Percentiles rank a stretch among this genome's conserved stretches.
Conservation (phyloP, 2,888 invertebrate genomes). For the Drosophila tripunctata region DNA sequence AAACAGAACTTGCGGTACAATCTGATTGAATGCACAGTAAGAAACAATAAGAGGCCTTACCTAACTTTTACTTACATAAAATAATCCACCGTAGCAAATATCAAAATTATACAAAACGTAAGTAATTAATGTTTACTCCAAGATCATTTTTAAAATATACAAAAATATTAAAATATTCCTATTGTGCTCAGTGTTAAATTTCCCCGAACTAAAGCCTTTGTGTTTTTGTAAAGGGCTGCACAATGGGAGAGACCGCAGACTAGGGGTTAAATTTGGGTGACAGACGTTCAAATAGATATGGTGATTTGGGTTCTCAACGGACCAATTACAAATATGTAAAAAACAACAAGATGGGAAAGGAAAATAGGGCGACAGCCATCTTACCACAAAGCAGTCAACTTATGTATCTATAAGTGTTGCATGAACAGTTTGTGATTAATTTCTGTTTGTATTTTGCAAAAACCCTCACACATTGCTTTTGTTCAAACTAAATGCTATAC, state of each 20-base stretch:
- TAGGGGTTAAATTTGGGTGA: constrained; percentile 44
- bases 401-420: constrained; percentile 11
- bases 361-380: constrained; percentile 4
- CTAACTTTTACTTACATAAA: too few species aligned
- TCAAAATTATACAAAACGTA: too few species aligned
- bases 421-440: constrained; percentile 63
- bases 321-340: constrained; percentile 2
- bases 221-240: constrained; percentile 5
- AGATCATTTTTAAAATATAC: too few species aligned
- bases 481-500: constrained; percentile 60
- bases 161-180: too few species aligned
- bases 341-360: constrained; percentile 16
- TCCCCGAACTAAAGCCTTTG: neutral
- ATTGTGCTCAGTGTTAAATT: constrained; percentile 7
- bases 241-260: constrained; percentile 21
- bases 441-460: constrained; percentile 52
- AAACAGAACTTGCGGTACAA: constrained; percentile 2
- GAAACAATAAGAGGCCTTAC: too few species aligned
- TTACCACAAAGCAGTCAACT: constrained; percentile 6
- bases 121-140: too few species aligned
- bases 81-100: too few species aligned
- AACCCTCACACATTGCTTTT: constrained; percentile 36
- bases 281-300: constrained; percentile 43
- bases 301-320: neutral
- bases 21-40: constrained; percentile 29